These are phyloP conservation scores for Patella caerulea DNA, from an alignment of 2,888 invertebrate species.

Conservation along the genomic window DNA sequence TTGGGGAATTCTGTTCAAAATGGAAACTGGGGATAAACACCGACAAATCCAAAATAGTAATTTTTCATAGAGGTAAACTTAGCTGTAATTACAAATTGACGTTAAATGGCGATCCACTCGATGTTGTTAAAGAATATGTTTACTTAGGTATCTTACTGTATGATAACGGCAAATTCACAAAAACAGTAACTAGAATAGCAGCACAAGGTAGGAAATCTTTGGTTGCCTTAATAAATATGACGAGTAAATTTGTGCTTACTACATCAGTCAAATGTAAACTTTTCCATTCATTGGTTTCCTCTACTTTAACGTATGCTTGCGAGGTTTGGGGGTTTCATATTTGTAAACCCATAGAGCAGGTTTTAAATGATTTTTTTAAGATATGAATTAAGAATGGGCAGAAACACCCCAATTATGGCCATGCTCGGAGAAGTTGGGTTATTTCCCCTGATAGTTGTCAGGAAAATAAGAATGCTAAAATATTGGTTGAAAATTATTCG, in stretches of 20 bases:
- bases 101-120: neutral
- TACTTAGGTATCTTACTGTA: neutral
- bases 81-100: neutral
- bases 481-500: neutral
- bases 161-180: neutral
- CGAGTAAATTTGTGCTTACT: neutral
- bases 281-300: neutral
- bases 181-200: neutral
- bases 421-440: neutral
- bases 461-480: neutral
- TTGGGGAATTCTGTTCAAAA: neutral
- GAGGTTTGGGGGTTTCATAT: neutral
- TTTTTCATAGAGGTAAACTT: neutral
- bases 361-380: neutral
- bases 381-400: neutral
- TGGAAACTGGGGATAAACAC: neutral
- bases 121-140: neutral
- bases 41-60: neutral
- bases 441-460: neutral
- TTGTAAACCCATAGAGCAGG: neutral
- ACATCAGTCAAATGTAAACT: neutral
- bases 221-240: neutral
- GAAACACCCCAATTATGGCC: neutral
- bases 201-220: neutral
- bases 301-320: neutral